Percentiles rank a stretch among this genome's conserved stretches.
Conservation (phyloP, 2,797 vertebrate species). For the Pelobates cultripes region DNA sequence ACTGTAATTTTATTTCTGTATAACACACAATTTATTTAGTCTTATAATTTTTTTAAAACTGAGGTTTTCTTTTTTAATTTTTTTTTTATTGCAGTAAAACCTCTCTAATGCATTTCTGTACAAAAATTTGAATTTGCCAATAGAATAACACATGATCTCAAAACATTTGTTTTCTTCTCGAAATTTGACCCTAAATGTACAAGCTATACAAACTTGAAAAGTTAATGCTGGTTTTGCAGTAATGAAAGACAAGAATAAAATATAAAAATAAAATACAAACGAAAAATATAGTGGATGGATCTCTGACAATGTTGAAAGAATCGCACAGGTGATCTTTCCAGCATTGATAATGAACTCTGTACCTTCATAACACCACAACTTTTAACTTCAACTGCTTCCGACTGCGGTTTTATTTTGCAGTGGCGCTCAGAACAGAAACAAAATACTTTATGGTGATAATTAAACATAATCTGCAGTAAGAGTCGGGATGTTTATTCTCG, state of each 20-base stretch:
- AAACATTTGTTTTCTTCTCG: conserved; percentile 74
- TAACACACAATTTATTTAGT: conserved; percentile 46
- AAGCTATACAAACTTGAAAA: conserved; percentile 79
- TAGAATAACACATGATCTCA: conserved; percentile 75
- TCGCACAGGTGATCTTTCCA: not conserved
- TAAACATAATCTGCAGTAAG: conserved; percentile 91
- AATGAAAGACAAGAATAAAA: conserved; percentile 63
- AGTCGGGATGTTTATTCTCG: conserved; percentile 85
- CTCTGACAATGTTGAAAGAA: not conserved
- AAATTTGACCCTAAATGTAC: conserved; percentile 83
- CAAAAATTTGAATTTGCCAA: conserved; percentile 67
- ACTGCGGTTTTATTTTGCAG: conserved; percentile 6
- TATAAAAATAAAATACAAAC: conserved; percentile 11
- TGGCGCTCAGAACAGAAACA: conserved; percentile 41
- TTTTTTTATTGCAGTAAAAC: conserved; percentile 72
- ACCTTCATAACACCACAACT: conserved; percentile 78
- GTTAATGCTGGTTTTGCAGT: conserved; percentile 77
- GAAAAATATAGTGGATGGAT: not conserved
- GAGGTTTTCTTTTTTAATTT: conserved; percentile 60
- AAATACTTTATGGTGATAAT: conserved; percentile 79
- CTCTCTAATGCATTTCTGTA: conserved; percentile 75
- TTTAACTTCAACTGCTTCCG: conserved; percentile 67
- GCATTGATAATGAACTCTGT: conserved; percentile 59
- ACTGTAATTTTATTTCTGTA: conserved; percentile 53
- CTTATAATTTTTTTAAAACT: conserved; percentile 55